A percentile compares a stretch with the other conserved stretches of the same genome.
phyloP scores from a whole-genome alignment of 2,113 vertebrate genomes.

The Festucalex cinctus region DNA sequence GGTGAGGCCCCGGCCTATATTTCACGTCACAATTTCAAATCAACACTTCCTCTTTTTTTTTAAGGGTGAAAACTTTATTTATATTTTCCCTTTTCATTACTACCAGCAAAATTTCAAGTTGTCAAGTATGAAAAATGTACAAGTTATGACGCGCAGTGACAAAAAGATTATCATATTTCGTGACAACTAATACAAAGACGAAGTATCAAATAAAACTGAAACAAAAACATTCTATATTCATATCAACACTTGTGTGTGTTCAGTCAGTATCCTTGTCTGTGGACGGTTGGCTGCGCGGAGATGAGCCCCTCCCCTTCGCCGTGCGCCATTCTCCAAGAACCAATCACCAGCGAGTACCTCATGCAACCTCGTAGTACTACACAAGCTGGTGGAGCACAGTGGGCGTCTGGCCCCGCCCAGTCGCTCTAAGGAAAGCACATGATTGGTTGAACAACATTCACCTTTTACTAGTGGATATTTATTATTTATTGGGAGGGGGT shows the following conservation, averaged over 20 bases:
- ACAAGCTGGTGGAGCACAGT: constrained; percentile 68
- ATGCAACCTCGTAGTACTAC: constrained; percentile 69
- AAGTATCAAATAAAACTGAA: no score
- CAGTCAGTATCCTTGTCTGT: constrained; percentile 90
- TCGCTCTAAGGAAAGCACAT: constrained; percentile 70
- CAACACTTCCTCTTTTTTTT: no score
- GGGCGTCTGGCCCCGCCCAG: constrained; percentile 78
- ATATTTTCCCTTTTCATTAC: no score
- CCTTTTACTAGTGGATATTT: background rate
- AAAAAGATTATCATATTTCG: no score
- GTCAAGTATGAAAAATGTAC: no score
- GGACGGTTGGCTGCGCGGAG: constrained; percentile 81
- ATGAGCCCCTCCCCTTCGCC: constrained; percentile 71
- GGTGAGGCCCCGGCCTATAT: constrained; percentile 65
- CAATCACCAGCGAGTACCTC: constrained; percentile 70
- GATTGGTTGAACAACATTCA: constrained; percentile 8
- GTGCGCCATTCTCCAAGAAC: constrained; percentile 60
- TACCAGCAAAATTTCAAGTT: no score
- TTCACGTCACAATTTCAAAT: background rate
- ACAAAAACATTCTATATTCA: no score
- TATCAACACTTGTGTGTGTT: constrained; percentile 4
- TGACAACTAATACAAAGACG: no score
- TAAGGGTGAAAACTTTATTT: no score
- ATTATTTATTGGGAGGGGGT: background rate
- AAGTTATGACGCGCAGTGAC: no score